Evolutionary conservation across 2,888 invertebrate genomes (phyloP).

Genomic region (Nemapogon koenigi): DNA sequence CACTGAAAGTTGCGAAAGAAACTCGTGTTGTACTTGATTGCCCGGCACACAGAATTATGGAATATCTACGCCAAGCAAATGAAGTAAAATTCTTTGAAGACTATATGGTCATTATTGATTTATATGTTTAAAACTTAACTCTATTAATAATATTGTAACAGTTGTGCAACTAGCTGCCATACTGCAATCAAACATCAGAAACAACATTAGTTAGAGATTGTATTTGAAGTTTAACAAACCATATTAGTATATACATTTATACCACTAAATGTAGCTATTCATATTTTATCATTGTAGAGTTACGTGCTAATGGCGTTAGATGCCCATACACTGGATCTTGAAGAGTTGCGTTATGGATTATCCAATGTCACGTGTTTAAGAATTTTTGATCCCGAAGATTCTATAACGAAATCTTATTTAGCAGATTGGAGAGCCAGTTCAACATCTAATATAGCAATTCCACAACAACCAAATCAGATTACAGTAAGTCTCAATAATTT

Average conservation of each 20-base stretch:
- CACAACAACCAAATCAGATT: conserved; percentile 36
- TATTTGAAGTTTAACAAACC: too few species aligned
- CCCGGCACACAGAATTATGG: conserved; percentile 68
- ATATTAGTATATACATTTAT: too few species aligned
- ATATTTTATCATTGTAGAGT: conserved; percentile 34
- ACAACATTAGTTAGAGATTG: too few species aligned
- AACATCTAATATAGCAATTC: conserved; percentile 32
- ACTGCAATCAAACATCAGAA: too few species aligned
- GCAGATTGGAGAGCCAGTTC: conserved; percentile 50
- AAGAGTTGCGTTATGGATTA: conserved; percentile 64
- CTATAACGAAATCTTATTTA: conserved; percentile 51
- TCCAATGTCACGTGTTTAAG: conserved; percentile 76
- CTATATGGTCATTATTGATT: conserved; percentile 75
- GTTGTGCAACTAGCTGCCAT: too few species aligned
- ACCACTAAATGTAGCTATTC: too few species aligned
- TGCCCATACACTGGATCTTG: conserved; percentile 70
- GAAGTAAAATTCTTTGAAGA: conserved; percentile 86
- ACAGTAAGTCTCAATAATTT: conserved; percentile 29
- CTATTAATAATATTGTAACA: background rate
- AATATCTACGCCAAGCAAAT: conserved; percentile 76
- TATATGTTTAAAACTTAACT: background rate
- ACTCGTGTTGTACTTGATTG: conserved; percentile 81
- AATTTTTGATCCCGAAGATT: conserved; percentile 67
- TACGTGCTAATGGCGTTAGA: conserved; percentile 62
- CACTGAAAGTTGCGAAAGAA: conserved; percentile 72